phyloP scores from a whole-genome alignment of 2,113 vertebrate genomes.

The Blennius ocellaris region DNA sequence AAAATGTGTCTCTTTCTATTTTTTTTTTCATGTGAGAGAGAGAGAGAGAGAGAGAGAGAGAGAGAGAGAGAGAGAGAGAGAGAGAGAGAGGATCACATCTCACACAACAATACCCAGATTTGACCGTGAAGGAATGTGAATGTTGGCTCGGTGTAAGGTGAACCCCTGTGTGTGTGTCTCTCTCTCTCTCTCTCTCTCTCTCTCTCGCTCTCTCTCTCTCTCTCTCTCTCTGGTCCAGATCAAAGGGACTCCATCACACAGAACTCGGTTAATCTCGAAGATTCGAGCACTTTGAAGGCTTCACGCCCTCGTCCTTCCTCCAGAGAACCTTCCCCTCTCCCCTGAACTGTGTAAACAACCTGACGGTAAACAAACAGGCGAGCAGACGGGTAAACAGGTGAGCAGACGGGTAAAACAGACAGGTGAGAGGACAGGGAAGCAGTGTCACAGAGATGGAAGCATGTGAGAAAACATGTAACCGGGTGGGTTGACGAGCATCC shows the following conservation, averaged over 20 bases:
- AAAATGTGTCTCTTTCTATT: too few species aligned
- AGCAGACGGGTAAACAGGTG: too few species aligned
- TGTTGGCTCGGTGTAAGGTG: neutral
- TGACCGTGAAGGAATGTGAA: constrained; percentile 71
- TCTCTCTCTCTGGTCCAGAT: constrained; percentile 44
- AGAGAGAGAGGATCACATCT: constrained; percentile 73
- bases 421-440: too few species aligned
- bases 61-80: too few species aligned
- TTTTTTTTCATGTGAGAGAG: too few species aligned
- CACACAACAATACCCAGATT: constrained; percentile 67
- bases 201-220: too few species aligned
- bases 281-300: constrained; percentile 48
- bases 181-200: neutral
- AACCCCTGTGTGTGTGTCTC: neutral
- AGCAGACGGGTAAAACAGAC: too few species aligned
- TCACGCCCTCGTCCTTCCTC: neutral
- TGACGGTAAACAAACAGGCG: neutral
- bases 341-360: constrained; percentile 1
- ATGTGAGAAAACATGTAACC: too few species aligned
- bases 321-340: neutral
- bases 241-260: constrained; percentile 49
- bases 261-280: constrained; percentile 34
- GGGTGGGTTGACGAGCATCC: too few species aligned
- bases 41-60: too few species aligned
- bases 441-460: too few species aligned